Conservation (phyloP, 2,888 invertebrate genomes). For the Erebia aethiops region DNA sequence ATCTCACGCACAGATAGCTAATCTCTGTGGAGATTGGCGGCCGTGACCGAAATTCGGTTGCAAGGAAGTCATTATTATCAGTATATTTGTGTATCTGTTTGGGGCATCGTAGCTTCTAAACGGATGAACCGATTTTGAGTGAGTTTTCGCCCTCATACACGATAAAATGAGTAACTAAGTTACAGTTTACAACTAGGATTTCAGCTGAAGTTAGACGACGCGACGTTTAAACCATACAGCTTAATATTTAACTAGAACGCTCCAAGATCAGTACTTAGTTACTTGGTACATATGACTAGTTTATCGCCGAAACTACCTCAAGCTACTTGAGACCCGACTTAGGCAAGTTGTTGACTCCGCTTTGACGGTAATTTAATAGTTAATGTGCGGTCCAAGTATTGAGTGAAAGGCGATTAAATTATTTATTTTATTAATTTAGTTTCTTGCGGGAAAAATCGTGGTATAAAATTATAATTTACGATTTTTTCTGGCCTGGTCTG, state of each 20-base stretch:
- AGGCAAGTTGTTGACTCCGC: conserved; percentile 28
- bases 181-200: background rate
- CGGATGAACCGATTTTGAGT: no score
- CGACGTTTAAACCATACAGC: conserved; percentile 9
- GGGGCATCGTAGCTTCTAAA: no score
- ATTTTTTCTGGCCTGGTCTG: no score
- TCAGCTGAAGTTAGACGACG: background rate
- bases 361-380: conserved; percentile 34
- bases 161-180: no score
- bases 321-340: conserved; percentile 35
- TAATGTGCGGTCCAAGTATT: conserved; percentile 22
- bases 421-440: background rate
- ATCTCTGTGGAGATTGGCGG: no score
- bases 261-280: conserved; percentile 21
- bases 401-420: background rate
- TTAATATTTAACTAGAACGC: conserved; percentile 22
- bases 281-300: conserved; percentile 18
- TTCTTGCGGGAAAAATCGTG: no score
- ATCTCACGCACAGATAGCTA: no score
- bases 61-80: no score
- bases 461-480: no score
- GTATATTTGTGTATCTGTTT: no score
- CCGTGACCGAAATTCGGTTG: no score
- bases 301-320: conserved; percentile 28
- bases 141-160: no score